Evolutionary conservation across 2,797 vertebrate genomes (phyloP).

Genomic region (Pipistrellus nathusii): DNA sequence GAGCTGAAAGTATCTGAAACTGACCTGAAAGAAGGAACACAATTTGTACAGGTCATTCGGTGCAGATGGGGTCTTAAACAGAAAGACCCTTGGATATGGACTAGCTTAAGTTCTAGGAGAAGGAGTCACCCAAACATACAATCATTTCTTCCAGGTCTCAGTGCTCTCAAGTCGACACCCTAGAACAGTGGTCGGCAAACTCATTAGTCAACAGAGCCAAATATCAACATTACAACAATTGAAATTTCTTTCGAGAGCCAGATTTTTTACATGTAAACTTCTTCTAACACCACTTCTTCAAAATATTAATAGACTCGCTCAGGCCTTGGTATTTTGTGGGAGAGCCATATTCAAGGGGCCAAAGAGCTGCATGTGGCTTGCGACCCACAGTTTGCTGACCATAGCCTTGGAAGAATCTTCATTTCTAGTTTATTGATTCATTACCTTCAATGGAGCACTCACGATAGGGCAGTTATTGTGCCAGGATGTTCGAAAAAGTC

Average conservation of each 20-base stretch:
- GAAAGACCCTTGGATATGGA: background rate
- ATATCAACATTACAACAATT: too few relatives aligned
- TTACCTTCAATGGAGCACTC: background rate
- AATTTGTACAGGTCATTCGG: background rate
- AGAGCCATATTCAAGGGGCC: too few relatives aligned
- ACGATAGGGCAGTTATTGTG: background rate
- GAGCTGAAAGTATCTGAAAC: slow-evolving; percentile 29
- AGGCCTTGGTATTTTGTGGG: too few relatives aligned
- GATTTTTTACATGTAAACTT: too few relatives aligned
- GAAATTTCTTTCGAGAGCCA: too few relatives aligned
- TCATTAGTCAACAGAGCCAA: too few relatives aligned
- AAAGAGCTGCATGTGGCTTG: too few relatives aligned
- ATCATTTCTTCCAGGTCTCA: background rate
- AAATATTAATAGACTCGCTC: too few relatives aligned
- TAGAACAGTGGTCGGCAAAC: too few relatives aligned
- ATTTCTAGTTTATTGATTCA: background rate
- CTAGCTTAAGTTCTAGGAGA: background rate
- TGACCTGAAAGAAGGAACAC: background rate
- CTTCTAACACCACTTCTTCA: too few relatives aligned
- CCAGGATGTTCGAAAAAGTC: background rate
- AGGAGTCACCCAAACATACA: background rate
- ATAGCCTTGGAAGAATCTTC: background rate
- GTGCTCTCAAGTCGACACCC: background rate
- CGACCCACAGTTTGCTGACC: too few relatives aligned
- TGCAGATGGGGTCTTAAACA: background rate